phyloP scores from a whole-genome alignment of 37 sponge, comb jelly and placozoan species.

The Cliona cf. orientalis region DNA sequence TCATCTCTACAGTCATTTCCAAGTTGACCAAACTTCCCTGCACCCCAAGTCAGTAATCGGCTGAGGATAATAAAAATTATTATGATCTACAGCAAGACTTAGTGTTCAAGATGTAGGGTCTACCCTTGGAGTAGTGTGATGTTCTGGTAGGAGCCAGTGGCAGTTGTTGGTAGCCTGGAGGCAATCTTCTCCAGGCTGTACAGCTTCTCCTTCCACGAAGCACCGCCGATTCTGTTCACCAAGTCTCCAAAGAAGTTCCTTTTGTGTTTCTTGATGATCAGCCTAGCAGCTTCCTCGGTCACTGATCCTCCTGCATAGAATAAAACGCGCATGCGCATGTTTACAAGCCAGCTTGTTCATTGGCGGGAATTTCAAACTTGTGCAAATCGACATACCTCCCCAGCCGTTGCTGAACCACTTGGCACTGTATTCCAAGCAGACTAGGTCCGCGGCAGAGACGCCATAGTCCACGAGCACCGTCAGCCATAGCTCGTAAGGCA shows the following conservation, averaged over 20 bases:
- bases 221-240: constrained; percentile 44
- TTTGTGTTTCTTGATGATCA: constrained; percentile 30
- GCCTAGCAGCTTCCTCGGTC: constrained; percentile 74
- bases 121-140: constrained; percentile 22
- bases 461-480: constrained; percentile 45
- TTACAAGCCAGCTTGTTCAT: neutral
- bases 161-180: neutral
- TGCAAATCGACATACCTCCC: constrained; percentile 32
- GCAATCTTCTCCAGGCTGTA: constrained; percentile 24
- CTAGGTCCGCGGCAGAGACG: constrained; percentile 46
- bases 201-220: constrained; percentile 53
- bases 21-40: constrained; percentile 72
- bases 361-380: neutral
- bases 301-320: constrained; percentile 38
- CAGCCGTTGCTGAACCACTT: constrained; percentile 55
- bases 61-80: constrained; percentile 2
- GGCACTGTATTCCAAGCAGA: constrained; percentile 43
- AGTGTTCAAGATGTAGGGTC: neutral
- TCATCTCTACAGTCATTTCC: constrained; percentile 69
- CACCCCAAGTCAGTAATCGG: constrained; percentile 65
- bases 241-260: constrained; percentile 45
- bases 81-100: neutral
- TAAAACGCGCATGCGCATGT: neutral
- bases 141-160: constrained; percentile 68
- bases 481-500: constrained; percentile 73